Evolutionary conservation across 2,113 vertebrate species (phyloP).

Genomic region (Plecotus auritus): DNA sequence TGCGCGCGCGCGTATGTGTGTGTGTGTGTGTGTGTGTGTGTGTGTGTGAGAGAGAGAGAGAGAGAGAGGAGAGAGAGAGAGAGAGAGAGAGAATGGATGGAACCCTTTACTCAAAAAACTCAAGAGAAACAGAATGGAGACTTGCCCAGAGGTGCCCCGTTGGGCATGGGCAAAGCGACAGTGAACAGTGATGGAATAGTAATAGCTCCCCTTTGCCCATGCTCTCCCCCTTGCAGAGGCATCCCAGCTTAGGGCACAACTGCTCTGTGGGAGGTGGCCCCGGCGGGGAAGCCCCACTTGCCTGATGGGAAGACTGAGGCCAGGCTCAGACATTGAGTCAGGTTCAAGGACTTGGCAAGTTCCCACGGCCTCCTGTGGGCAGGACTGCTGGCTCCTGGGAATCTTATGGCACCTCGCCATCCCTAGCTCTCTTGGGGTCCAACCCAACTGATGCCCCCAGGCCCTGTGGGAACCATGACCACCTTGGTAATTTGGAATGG

Average conservation of each 20-base stretch:
- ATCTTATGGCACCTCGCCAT: background rate
- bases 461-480: background rate
- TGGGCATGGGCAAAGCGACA: background rate
- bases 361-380: background rate
- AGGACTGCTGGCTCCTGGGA: background rate
- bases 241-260: background rate
- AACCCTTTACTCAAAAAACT: background rate
- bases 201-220: background rate
- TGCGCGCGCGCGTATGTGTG: background rate
- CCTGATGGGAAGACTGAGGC: background rate
- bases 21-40: background rate
- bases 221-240: background rate
- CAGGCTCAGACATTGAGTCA: background rate
- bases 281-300: background rate
- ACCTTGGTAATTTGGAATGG: background rate
- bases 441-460: background rate
- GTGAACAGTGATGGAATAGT: background rate
- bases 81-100: background rate
- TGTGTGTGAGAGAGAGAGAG: background rate
- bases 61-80: background rate
- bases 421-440: background rate
- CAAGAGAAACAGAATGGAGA: background rate
- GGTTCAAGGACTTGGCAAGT: background rate
- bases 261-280: background rate
- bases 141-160: fast-evolving